Evolutionary conservation across 2,113 vertebrate genomes (phyloP).

Genomic region (Australoheros scitulus): DNA sequence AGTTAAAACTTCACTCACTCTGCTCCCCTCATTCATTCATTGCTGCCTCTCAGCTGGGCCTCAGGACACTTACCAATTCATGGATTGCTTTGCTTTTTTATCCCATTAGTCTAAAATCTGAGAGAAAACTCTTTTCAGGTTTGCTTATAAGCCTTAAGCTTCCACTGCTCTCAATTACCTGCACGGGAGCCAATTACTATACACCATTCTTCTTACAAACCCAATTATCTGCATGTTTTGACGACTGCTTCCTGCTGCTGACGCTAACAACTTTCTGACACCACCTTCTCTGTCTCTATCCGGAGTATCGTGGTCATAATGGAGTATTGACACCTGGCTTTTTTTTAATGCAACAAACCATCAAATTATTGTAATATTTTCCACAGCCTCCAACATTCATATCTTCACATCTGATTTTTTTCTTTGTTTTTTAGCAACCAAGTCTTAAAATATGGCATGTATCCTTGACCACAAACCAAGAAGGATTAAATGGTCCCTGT

Average conservation of each 20-base stretch:
- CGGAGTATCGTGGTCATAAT: background rate
- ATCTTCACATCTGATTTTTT: background rate
- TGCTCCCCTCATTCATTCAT: slow-evolving; percentile 41
- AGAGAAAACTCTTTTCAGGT: slow-evolving; percentile 4
- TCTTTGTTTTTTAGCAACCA: background rate
- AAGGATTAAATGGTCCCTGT: background rate
- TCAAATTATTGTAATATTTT: background rate
- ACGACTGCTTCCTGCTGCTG: background rate
- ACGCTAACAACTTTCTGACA: background rate
- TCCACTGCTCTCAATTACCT: background rate
- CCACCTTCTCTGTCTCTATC: background rate
- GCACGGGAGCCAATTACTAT: background rate
- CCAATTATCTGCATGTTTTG: slow-evolving; percentile 14
- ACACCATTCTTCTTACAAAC: background rate
- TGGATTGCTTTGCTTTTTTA: slow-evolving; percentile 17
- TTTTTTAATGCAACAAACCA: background rate
- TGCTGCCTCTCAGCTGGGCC: slow-evolving; percentile 46
- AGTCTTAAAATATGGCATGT: background rate
- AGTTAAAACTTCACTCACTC: slow-evolving; percentile 31
- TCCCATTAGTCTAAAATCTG: slow-evolving; percentile 26
- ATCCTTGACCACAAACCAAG: slow-evolving; percentile 8
- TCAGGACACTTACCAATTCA: slow-evolving; percentile 39
- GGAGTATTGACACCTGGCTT: background rate
- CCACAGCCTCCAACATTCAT: background rate
- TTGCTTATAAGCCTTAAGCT: slow-evolving; percentile 8